Percentiles rank a stretch among this genome's conserved stretches.
phyloP scores from a whole-genome alignment of 2,113 vertebrate genomes.

The Gymnocephalus cernua region DNA sequence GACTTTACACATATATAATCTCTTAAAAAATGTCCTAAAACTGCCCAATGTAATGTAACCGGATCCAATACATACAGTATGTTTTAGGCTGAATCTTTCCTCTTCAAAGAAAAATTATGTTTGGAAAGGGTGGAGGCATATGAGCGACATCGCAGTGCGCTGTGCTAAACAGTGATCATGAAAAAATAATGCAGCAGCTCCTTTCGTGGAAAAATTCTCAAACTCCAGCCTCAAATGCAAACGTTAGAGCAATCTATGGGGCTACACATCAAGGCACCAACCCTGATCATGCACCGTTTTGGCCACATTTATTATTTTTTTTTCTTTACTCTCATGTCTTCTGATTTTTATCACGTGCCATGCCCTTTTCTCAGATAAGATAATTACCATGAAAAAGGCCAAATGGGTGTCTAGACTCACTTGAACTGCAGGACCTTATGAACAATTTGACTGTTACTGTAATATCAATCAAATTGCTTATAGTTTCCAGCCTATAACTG shows the following conservation, averaged over 20 bases:
- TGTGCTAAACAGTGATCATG: neutral
- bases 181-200: conserved; percentile 34
- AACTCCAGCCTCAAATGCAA: conserved; percentile 17
- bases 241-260: neutral
- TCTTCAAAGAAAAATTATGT: neutral
- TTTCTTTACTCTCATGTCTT: neutral
- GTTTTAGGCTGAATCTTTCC: neutral
- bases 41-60: neutral
- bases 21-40: neutral
- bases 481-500: neutral
- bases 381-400: neutral
- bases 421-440: neutral
- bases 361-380: conserved; percentile 8
- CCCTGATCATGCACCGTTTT: neutral
- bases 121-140: neutral
- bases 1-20: conserved; percentile 5
- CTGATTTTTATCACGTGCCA: conserved; percentile 22
- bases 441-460: neutral
- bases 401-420: neutral
- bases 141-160: neutral
- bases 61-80: neutral
- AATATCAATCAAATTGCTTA: neutral
- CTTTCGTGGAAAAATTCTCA: conserved; percentile 13
- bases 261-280: neutral
- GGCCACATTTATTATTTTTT: neutral